Conservation (phyloP, 2,113 vertebrate species). For the Mesocricetus auratus region DNA sequence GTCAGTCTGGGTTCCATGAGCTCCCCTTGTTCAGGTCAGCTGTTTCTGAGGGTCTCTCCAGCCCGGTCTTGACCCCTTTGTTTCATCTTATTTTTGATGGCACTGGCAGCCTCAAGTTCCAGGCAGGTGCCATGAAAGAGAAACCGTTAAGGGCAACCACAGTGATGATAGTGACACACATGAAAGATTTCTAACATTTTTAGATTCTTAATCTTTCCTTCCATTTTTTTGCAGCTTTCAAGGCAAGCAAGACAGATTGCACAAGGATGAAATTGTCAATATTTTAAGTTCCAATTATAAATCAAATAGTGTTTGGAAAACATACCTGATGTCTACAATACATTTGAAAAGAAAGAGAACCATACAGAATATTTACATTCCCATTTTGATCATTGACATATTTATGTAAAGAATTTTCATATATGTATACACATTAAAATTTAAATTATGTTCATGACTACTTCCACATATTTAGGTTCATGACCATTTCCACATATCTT, state of each 20-base stretch:
- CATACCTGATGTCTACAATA: not conserved
- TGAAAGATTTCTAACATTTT: conserved; percentile 9
- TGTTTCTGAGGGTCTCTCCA: too few species aligned
- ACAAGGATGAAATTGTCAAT: not conserved
- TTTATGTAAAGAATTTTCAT: not conserved
- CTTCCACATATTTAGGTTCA: not conserved
- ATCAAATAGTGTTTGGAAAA: conserved; percentile 32
- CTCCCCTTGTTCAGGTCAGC: too few species aligned
- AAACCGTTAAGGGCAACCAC: not conserved
- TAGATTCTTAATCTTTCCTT: not conserved
- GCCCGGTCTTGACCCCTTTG: too few species aligned
- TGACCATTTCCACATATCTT: not conserved
- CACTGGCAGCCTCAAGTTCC: not conserved
- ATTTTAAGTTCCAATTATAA: not conserved
- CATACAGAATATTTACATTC: not conserved
- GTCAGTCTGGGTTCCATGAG: too few species aligned
- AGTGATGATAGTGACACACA: not conserved
- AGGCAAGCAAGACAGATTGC: not conserved
- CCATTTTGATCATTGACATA: not conserved
- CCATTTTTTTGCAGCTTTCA: conserved; percentile 5
- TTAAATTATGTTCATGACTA: conserved; percentile 9
- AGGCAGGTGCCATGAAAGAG: conserved; percentile 8
- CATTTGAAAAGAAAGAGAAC: not conserved
- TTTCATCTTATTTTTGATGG: not conserved
- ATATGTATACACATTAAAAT: not conserved